Conservation (phyloP, 2,113 vertebrate genomes). For the Cyanoramphus novaezelandiae region DNA sequence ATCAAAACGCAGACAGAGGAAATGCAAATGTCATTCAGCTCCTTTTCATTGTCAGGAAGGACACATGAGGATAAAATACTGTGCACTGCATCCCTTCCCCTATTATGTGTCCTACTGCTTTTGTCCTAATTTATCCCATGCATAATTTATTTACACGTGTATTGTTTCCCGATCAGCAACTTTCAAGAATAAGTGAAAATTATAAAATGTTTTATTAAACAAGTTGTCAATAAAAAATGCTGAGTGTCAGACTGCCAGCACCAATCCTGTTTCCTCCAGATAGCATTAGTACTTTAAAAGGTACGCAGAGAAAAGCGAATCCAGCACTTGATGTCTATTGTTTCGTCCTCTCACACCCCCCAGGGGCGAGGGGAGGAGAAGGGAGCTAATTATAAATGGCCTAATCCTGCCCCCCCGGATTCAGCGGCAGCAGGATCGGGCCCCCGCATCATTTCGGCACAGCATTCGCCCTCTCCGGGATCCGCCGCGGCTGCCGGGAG, state of each 20-base stretch:
- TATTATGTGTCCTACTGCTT: conserved; percentile 60
- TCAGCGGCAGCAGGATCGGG: neutral
- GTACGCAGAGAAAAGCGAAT: neutral
- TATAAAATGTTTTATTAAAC: conserved; percentile 69
- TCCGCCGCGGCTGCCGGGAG: neutral
- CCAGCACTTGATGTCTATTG: conserved; percentile 65
- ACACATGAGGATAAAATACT: conserved; percentile 70
- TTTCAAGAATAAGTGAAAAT: conserved; percentile 74
- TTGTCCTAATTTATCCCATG: conserved; percentile 76
- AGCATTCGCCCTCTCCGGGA: neutral
- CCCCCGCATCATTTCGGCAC: neutral
- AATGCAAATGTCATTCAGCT: conserved; percentile 78
- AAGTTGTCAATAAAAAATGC: conserved; percentile 62
- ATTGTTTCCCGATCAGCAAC: conserved; percentile 74
- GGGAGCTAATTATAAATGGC: conserved; percentile 67
- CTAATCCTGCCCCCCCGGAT: conserved; percentile 32
- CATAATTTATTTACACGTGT: conserved; percentile 76
- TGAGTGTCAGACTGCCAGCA: conserved; percentile 30
- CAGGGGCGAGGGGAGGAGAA: conserved; percentile 22
- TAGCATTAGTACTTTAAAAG: conserved; percentile 53
- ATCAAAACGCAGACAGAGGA: conserved; percentile 68
- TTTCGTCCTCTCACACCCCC: conserved; percentile 61
- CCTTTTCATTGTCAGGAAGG: conserved; percentile 78
- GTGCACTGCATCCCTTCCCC: conserved; percentile 46
- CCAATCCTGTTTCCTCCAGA: neutral